Conservation (phyloP, 2,113 vertebrate species). For the Polypterus senegalus region DNA sequence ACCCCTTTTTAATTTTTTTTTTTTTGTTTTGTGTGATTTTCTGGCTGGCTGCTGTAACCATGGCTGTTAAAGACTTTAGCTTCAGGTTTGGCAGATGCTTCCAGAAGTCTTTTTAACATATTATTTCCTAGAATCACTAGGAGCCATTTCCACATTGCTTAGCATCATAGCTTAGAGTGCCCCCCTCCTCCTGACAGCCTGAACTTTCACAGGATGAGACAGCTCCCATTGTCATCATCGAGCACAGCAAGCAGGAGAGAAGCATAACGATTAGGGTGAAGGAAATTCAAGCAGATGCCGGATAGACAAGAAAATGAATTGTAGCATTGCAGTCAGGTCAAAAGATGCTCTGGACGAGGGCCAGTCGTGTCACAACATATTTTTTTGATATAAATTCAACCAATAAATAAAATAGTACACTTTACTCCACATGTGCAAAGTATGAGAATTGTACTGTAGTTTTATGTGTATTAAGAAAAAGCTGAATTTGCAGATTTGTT, state of each 20-base stretch:
- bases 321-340: conserved; percentile 1
- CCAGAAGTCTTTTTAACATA: conserved; percentile 28
- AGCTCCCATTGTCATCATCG: conserved; percentile 23
- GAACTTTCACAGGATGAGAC: conserved; percentile 27
- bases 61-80: neutral
- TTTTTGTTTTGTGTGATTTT: no score
- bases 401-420: no score
- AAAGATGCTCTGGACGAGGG: neutral
- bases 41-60: no score
- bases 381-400: no score
- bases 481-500: no score
- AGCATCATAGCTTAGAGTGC: conserved; percentile 31
- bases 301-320: conserved; percentile 3
- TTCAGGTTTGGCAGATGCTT: conserved; percentile 28
- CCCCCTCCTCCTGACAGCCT: conserved; percentile 20
- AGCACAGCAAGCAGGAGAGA: conserved; percentile 22
- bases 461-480: no score
- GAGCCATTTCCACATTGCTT: conserved; percentile 37
- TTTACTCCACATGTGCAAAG: no score
- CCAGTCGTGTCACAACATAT: neutral
- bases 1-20: no score
- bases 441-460: no score
- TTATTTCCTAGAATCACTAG: conserved; percentile 19
- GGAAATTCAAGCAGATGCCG: conserved; percentile 8
- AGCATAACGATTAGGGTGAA: conserved; percentile 6